Evolutionary conservation across 2,113 vertebrate species (phyloP), one percentile per base, ranked within the genome.

Genomic region (Neodon shergylaensis): DNA sequence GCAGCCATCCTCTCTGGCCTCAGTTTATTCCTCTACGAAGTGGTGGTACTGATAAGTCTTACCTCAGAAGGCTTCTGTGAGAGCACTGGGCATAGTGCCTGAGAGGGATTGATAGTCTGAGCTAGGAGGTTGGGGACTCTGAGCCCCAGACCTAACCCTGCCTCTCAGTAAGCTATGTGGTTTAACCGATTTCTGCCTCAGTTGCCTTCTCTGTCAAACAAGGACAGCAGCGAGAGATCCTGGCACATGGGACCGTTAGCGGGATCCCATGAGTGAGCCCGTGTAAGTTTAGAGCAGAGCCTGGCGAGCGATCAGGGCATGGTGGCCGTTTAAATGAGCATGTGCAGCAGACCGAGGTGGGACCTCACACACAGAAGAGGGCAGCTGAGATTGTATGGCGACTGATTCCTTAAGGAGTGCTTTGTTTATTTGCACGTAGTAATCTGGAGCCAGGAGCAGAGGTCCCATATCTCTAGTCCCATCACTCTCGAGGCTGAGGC

Each of bases 291-390:
- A 44, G 42, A 66, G 39, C 49, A 73, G 66, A 68, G 33, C 10
- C 5, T 72, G 39, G 52, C 17, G 2, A 19, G 31, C 0, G 1
- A 13, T 49, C 1, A 4, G 70, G 22, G 31, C 49, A 22, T 0
- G 39, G 39, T 31, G 1, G 31, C 22, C 13, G 1, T 33, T 28
- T 42, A 49, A 47, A 31, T n/a, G 28, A 78, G 22, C 68, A 12
- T 73, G 19, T 14, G 9, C 12, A 9, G 0, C 1, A n/a, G 22
- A 8, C n/a, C 28, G 58, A 84, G 72, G 36, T 85, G 49, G n/a
- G 22, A 81, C 52, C 21, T 2, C 17, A 54, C 44, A 22, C 31
- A 21, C 0, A 5, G 26, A 44, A 31, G n/a, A 24, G 4, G 31
- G 22, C 11, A 65, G 82, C 7, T 16, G 8, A 44, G 28, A 44